Percentiles rank a stretch among this genome's conserved stretches.
Evolutionary conservation across 2,797 vertebrate species (phyloP).

Genomic region (Epinephelus malabaricus): DNA sequence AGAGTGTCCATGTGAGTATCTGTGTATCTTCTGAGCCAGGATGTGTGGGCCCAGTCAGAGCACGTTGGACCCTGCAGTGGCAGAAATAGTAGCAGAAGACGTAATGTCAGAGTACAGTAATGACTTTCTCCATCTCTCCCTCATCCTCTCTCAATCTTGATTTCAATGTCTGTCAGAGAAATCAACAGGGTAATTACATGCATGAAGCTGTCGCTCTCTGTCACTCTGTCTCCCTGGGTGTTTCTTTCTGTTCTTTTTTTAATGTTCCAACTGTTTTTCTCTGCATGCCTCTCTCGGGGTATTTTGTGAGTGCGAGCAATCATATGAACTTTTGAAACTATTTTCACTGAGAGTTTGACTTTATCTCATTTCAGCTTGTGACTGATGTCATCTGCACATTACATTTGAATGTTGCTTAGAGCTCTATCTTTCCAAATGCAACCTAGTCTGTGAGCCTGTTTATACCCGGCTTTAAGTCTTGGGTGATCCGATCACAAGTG

Average conservation of each 20-base stretch:
- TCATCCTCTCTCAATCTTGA: slow-evolving; percentile 37
- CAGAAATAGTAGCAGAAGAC: slow-evolving; percentile 34
- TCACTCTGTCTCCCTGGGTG: slow-evolving; percentile 23
- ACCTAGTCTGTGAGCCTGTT: not conserved
- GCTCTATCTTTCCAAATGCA: not conserved
- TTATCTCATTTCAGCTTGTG: not conserved
- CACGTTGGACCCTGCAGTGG: slow-evolving; percentile 40
- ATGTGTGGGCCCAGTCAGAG: slow-evolving; percentile 47
- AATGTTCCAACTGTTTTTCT: slow-evolving; percentile 9
- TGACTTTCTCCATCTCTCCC: slow-evolving; percentile 11
- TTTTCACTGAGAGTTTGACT: not conserved
- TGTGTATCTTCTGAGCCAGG: slow-evolving; percentile 27
- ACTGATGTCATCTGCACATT: not conserved
- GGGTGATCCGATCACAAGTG: too few species aligned
- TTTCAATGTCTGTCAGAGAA: slow-evolving; percentile 50
- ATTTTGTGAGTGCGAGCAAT: slow-evolving; percentile 18
- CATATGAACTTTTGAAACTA: not conserved
- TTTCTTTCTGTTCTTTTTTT: slow-evolving; percentile 23
- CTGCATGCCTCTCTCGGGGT: not conserved
- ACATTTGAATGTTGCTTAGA: not conserved
- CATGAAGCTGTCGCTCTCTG: slow-evolving; percentile 33
- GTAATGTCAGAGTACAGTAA: slow-evolving; percentile 15
- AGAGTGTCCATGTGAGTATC: slow-evolving; percentile 8
- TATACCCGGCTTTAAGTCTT: too few species aligned
- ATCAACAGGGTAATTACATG: slow-evolving; percentile 55